A percentile compares a stretch with the other conserved stretches of the same genome.
phyloP scores from a whole-genome alignment of 2,888 invertebrate species.

The Phasia obesa region DNA sequence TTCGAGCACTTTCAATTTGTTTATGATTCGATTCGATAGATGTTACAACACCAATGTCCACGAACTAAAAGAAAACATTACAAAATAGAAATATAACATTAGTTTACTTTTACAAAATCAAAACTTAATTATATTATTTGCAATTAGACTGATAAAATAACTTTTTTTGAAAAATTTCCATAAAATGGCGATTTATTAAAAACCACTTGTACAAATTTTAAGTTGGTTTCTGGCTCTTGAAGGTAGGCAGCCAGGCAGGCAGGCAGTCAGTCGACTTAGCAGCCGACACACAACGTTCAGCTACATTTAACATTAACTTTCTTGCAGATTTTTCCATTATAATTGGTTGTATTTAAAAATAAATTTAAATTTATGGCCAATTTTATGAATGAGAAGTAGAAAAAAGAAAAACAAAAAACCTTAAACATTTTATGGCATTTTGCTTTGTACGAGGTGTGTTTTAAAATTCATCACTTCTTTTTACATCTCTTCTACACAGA shows the following conservation, averaged over 20 bases:
- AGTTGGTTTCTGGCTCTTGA: neutral
- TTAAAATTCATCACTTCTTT: too few species aligned
- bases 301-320: neutral
- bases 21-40: constrained; percentile 99
- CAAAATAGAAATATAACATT: too few species aligned
- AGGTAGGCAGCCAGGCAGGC: constrained; percentile 9
- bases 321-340: neutral
- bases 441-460: neutral
- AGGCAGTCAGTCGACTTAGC: neutral
- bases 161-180: too few species aligned
- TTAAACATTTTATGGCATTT: constrained; percentile 44
- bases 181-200: too few species aligned
- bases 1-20: constrained; percentile 94
- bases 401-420: constrained; percentile 65
- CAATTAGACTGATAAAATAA: too few species aligned
- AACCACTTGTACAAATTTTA: too few species aligned
- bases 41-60: constrained; percentile 96
- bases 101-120: too few species aligned
- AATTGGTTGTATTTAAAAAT: constrained; percentile 1
- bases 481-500: too few species aligned
- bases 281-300: neutral
- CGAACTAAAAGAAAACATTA: constrained; percentile 88
- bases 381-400: constrained; percentile 72
- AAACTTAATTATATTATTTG: neutral
- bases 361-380: constrained; percentile 27